phyloP scores from a whole-genome alignment of 2,797 vertebrate genomes.

The Sciurus carolinensis region DNA sequence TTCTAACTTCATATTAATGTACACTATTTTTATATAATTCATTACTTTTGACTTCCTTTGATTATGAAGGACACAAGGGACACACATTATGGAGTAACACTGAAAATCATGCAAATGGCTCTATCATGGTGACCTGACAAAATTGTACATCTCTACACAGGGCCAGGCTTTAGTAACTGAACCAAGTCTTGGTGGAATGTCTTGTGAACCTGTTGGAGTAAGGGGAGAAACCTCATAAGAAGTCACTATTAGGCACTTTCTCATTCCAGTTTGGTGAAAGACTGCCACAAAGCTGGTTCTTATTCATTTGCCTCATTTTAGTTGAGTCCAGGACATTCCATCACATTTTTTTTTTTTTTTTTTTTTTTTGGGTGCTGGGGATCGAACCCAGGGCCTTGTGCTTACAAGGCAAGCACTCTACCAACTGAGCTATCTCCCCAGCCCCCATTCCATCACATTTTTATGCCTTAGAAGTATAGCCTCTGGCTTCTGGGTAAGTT shows the following conservation, averaged over 20 bases:
- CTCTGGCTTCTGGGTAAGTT: neutral
- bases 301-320: neutral
- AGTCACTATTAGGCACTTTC: neutral
- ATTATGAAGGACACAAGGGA: neutral
- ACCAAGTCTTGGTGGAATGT: neutral
- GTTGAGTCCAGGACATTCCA: neutral
- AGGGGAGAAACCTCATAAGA: neutral
- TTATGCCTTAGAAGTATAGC: neutral
- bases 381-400: too few relatives aligned
- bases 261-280: neutral
- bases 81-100: neutral
- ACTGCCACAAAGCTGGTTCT: neutral
- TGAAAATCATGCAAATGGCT: neutral
- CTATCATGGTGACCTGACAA: neutral
- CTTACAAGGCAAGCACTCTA: too few relatives aligned
- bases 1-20: neutral
- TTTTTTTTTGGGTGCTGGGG: too few relatives aligned
- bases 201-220: neutral
- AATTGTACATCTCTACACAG: neutral
- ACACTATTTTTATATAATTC: neutral
- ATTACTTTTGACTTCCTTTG: neutral
- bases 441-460: neutral
- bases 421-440: too few relatives aligned
- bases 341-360: too few relatives aligned
- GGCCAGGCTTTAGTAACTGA: neutral